Percentiles rank a stretch among this genome's conserved stretches.
Evolutionary conservation across 1,140 invertebrate genomes (phyloP).

Genomic region (Apis florea): DNA sequence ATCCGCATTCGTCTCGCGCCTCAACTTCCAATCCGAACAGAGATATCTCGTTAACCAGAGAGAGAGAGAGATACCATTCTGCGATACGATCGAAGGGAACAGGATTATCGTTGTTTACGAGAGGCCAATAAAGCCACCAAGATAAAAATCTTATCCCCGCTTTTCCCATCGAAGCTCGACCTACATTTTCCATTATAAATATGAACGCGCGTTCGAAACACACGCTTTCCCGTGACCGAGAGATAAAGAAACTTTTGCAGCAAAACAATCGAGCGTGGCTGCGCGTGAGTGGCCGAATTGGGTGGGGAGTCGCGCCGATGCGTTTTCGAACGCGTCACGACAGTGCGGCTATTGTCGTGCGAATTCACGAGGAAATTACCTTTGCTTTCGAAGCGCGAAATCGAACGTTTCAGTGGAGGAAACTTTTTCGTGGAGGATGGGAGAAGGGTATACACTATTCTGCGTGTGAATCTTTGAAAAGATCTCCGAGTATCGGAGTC

Average conservation of each 20-base stretch:
- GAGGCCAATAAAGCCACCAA: neutral
- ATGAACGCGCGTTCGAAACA: slow-evolving; percentile 17
- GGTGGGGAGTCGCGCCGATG: neutral
- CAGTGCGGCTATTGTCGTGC: neutral
- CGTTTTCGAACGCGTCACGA: neutral
- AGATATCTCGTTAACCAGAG: neutral
- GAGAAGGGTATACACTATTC: too few relatives aligned
- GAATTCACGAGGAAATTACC: neutral
- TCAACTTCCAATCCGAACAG: neutral
- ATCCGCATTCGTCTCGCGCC: neutral
- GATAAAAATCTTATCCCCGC: slow-evolving; percentile 30
- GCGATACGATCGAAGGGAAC: neutral
- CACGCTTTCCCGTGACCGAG: neutral
- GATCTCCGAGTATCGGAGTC: too few relatives aligned
- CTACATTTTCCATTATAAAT: slow-evolving; percentile 32
- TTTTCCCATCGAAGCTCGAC: slow-evolving; percentile 20
- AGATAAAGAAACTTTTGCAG: slow-evolving; percentile 13
- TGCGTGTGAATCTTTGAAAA: too few relatives aligned
- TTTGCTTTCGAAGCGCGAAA: neutral
- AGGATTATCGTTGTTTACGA: slow-evolving; percentile 11
- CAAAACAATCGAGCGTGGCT: slow-evolving; percentile 1
- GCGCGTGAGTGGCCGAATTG: neutral
- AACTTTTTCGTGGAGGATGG: neutral
- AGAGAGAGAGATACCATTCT: neutral
- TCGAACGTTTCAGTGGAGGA: neutral